Evolutionary conservation across 2,888 invertebrate species (phyloP), one percentile per base, ranked within the genome.

Genomic region (Myathropa florea): DNA sequence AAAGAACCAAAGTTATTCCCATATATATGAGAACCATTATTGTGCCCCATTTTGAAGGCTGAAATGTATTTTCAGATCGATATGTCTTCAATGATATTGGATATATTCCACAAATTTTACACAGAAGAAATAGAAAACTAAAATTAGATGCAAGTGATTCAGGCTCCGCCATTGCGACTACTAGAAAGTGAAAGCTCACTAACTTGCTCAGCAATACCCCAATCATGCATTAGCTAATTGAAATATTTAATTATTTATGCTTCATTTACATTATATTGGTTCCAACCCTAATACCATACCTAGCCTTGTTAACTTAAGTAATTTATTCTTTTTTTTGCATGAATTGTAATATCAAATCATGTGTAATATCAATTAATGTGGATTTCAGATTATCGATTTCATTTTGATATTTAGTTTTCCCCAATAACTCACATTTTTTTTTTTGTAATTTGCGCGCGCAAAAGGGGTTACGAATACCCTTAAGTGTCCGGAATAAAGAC

Each of bases 71-170:
- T 18, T 89, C 88, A 0, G 88, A 80, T 2, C 90, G 90, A 82
- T 91, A 92, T 76, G 88, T 88, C 6, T 89, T 76, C 36, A 90
- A 79, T 21, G 92, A 90, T 68, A 92, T 90, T 0, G 93, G 92
- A 86, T 91, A 89, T 70, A 93, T 89, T 0, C 93, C 93, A 24
- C 91, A 90, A 18, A 92, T n/a, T 88, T 92, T 92, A 9, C 91
- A 92, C 2, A 92, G 46, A 21, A 90, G 84, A 88, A 93, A 93
- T 14, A 92, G 72, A 46, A 90, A 88, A 46, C 89, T 89, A 70
- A 92, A 92, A 78, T 91, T 89, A 4, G 88, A 68, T 64, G 92
- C 88, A 87, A 92, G 89, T 3, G 91, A 89, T 83, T 91, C 61
- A 0, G 65, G 65, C 26, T 79, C 73, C 9, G 61, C 65, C 86